phyloP scores from a whole-genome alignment of 2,797 vertebrate genomes.

The Enteromius thamalakanensis region DNA sequence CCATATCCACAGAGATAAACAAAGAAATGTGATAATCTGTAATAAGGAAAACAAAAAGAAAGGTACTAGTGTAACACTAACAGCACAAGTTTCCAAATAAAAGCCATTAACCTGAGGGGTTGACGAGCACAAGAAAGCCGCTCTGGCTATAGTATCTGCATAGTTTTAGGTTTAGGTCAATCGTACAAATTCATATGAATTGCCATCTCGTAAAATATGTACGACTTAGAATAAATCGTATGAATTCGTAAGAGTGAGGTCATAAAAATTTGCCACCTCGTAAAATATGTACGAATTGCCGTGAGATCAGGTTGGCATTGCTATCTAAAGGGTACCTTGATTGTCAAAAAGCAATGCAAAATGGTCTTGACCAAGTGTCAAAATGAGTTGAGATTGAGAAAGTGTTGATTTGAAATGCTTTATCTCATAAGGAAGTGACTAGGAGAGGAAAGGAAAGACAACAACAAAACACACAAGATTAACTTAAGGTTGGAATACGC shows the following conservation, averaged over 20 bases:
- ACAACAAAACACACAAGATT: not conserved
- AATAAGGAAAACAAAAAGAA: not conserved
- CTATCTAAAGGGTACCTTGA: no score
- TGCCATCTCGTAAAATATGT: no score
- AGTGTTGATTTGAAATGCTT: not conserved
- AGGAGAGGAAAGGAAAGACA: not conserved
- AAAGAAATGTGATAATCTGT: not conserved
- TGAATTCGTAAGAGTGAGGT: no score
- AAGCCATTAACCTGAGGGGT: slow-evolving; percentile 18
- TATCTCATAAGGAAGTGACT: not conserved
- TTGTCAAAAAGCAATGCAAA: no score
- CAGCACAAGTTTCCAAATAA: not conserved
- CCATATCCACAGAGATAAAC: not conserved
- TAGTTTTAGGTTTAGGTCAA: not conserved
- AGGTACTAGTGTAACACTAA: not conserved
- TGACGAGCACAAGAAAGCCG: not conserved
- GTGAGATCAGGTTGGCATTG: no score
- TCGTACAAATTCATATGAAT: no score
- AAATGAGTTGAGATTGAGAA: no score
- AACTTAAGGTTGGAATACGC: not conserved
- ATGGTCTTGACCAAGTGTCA: no score
- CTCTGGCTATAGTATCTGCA: not conserved
- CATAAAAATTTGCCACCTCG: no score
- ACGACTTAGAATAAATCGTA: no score
- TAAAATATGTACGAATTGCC: no score